Evolutionary conservation across 2,888 invertebrate genomes (phyloP).

Genomic region (Athetis lepigone): DNA sequence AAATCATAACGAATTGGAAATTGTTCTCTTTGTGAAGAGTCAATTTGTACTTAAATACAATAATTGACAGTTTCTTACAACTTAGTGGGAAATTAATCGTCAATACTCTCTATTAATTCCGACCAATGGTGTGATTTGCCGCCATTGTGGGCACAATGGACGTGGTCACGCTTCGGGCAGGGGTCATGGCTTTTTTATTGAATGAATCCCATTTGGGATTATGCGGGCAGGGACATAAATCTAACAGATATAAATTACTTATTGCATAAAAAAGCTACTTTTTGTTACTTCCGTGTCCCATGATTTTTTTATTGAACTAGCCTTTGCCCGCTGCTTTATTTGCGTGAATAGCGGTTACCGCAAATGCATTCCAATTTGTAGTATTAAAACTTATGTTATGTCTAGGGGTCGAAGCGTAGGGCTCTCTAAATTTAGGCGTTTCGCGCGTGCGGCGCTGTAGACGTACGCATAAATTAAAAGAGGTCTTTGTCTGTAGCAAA

Average conservation of each 20-base stretch:
- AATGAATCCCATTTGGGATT: conserved; percentile 78
- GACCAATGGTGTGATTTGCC: conserved; percentile 75
- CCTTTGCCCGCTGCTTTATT: too few relatives aligned
- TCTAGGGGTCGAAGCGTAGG: too few relatives aligned
- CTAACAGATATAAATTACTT: conserved; percentile 56
- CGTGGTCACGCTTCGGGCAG: conserved; percentile 68
- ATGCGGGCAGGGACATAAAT: conserved; percentile 78
- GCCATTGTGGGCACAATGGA: conserved; percentile 77
- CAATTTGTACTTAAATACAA: conserved; percentile 40
- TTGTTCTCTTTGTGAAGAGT: neutral
- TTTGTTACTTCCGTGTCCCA: conserved; percentile 47
- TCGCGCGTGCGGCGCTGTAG: too few relatives aligned
- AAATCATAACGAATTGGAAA: neutral
- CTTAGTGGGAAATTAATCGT: conserved; percentile 62
- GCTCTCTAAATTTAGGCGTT: too few relatives aligned
- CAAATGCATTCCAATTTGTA: too few relatives aligned
- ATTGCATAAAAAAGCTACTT: conserved; percentile 29
- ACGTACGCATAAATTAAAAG: too few relatives aligned
- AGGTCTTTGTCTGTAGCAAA: too few relatives aligned
- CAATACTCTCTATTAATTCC: conserved; percentile 63
- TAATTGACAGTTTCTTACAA: conserved; percentile 43
- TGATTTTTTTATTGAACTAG: too few relatives aligned
- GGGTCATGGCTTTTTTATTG: conserved; percentile 85
- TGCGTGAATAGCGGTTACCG: too few relatives aligned
- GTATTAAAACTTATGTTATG: too few relatives aligned